Evolutionary conservation across 2,113 vertebrate species (phyloP).

Genomic region (Lepus americanus): DNA sequence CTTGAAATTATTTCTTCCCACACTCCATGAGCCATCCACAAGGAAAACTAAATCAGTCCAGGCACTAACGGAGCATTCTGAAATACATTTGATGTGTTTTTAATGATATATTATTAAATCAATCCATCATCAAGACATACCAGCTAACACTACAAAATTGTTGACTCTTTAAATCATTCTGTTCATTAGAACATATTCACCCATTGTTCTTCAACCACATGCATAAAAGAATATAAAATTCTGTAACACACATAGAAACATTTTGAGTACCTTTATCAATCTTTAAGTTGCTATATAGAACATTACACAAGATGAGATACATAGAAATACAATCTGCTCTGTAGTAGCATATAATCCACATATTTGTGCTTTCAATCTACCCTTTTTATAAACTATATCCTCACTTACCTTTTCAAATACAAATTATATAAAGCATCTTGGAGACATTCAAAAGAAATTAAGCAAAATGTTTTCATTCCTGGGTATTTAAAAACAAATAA

Average conservation of each 20-base stretch:
- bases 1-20: slow-evolving; percentile 94
- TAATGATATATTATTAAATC: slow-evolving; percentile 10
- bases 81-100: slow-evolving; percentile 71
- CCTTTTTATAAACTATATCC: slow-evolving; percentile 26
- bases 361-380: not conserved
- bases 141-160: slow-evolving; percentile 7
- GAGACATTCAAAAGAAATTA: slow-evolving; percentile 35
- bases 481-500: slow-evolving; percentile 31
- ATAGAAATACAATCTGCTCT: not conserved
- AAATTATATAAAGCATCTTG: slow-evolving; percentile 39
- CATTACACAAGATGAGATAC: not conserved
- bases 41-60: slow-evolving; percentile 94
- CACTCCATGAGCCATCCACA: slow-evolving; percentile 96
- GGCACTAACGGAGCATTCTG: slow-evolving; percentile 93
- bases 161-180: not conserved
- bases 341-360: not conserved
- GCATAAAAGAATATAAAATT: not conserved
- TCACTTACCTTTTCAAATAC: slow-evolving; percentile 18
- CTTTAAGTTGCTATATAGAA: slow-evolving; percentile 26
- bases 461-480: slow-evolving; percentile 20
- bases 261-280: not conserved
- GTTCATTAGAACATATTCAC: slow-evolving; percentile 2
- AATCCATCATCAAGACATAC: not conserved
- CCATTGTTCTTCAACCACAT: not conserved
- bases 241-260: not conserved